A percentile compares a stretch with the other conserved stretches of the same genome.
phyloP scores from a whole-genome alignment of 2,888 invertebrate genomes.

The Lordiphosa fenestrarum region DNA sequence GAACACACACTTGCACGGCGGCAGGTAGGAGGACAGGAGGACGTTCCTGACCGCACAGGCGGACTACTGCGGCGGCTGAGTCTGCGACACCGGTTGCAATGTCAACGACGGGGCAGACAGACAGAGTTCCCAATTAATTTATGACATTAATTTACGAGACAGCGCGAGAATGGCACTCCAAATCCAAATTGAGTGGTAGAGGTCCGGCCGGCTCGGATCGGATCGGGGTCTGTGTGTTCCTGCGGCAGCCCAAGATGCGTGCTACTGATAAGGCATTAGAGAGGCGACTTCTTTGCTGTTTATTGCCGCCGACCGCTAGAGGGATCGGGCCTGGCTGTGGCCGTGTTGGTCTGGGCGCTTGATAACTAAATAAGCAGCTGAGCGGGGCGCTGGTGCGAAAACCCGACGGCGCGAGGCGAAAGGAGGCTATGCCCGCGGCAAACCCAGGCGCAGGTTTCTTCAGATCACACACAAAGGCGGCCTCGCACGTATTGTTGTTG shows the following conservation, averaged over 20 bases:
- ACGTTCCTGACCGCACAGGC: conserved; percentile 19
- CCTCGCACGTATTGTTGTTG: conserved; percentile 36
- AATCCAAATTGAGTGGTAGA: conserved; percentile 58
- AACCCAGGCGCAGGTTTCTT: conserved; percentile 24
- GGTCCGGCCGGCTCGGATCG: conserved; percentile 11
- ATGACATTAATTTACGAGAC: conserved; percentile 76
- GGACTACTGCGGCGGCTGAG: conserved; percentile 8
- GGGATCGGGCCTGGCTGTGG: conserved; percentile 1
- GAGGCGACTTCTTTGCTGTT: conserved; percentile 21
- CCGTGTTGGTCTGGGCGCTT: conserved; percentile 2
- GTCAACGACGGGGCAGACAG: conserved; percentile 50
- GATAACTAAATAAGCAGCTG: conserved; percentile 52
- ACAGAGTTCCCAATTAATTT: conserved; percentile 67
- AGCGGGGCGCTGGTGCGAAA: conserved; percentile 17
- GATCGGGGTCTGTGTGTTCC: conserved; percentile 36
- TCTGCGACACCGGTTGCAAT: conserved; percentile 49
- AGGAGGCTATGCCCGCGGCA: conserved; percentile 50
- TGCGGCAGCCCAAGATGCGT: conserved; percentile 45
- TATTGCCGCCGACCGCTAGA: conserved; percentile 11
- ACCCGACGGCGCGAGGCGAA: conserved; percentile 29
- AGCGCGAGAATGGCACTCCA: conserved; percentile 60
- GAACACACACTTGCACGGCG: conserved; percentile 22
- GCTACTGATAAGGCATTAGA: conserved; percentile 62
- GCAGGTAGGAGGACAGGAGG: conserved; percentile 33
- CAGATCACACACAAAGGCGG: conserved; percentile 1